Conservation (phyloP, 1,140 invertebrate species). For the Maniola jurtina region DNA sequence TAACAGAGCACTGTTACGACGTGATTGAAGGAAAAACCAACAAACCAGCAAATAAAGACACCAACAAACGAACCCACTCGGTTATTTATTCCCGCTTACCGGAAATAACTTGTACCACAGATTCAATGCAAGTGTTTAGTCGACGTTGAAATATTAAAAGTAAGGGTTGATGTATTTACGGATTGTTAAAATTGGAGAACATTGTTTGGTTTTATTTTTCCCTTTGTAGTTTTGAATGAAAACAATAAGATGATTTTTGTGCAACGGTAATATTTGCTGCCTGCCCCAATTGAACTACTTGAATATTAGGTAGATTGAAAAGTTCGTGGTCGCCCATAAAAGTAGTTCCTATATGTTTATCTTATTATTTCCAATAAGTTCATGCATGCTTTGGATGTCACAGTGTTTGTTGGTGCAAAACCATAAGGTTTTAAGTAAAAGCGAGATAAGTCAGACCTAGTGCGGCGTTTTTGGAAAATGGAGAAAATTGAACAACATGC, state of each 20-base stretch:
- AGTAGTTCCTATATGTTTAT: no score
- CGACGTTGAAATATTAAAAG: conserved; percentile 60
- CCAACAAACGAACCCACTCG: background rate
- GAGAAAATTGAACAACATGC: no score
- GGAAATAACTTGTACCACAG: conserved; percentile 9
- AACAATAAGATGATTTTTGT: conserved; percentile 15
- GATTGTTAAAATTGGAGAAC: conserved; percentile 55
- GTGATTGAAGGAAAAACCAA: no score
- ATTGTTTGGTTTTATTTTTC: conserved; percentile 50
- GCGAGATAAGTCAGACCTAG: no score
- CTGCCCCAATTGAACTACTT: background rate
- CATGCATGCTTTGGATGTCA: background rate
- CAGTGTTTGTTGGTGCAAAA: background rate
- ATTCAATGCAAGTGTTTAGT: conserved; percentile 43
- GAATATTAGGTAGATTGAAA: no score
- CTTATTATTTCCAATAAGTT: background rate
- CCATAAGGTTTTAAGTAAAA: no score
- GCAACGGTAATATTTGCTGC: conserved; percentile 2
- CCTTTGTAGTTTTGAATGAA: conserved; percentile 31
- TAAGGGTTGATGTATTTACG: conserved; percentile 57
- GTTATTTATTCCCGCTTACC: background rate
- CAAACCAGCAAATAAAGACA: no score
- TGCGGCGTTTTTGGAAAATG: no score
- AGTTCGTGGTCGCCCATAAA: no score
- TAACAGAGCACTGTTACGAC: no score